Evolutionary conservation across 1,140 invertebrate genomes (phyloP), one percentile per base, ranked within the genome.

Genomic region (Saccostrea glomerata): DNA sequence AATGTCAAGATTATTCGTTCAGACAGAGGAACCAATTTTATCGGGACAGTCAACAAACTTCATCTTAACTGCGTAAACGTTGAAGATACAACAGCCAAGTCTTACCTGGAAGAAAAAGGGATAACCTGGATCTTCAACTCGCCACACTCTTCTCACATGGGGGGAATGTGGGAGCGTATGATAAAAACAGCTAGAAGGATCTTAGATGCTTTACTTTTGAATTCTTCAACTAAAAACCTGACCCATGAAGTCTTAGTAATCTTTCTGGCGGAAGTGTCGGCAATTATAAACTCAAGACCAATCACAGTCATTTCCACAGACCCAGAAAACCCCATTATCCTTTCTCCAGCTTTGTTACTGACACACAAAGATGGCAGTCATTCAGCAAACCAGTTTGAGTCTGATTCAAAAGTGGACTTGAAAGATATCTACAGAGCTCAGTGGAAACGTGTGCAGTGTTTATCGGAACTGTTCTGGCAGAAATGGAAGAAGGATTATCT

Each of bases 1-100:
- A 58, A 66, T 58, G 88, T 91, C 11, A 88, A 66, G 58, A 55
- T 85, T 15, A 54, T 92, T 17, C 36, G 89, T 1, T 91, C 85
- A 47, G 91, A 92, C 30, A 40, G 87, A 54, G 91, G 91, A 36
- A 92, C 90, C 2, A 92, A 92, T 87, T 92, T 92, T 86, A 82
- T 91, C 0, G 91, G 91, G 7, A 87, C 86, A n/a, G 63, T 77
- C 2, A 36, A 63, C 15, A n/a, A 63, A 36, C 30, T 88, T 20
- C 11, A 63, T 13, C 40, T 86, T 9, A 40, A 90, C 47, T 23
- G 82, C 4, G 17, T 88, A 20, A 55, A 84, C 40, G 17, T 84
- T 58, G 84, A 87, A 85, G 82, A 85, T 82, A 56, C 66, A 25
- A 40, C 70, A 36, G 30, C 87, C 0, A 56, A 86, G 4, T n/a